A percentile compares a stretch with the other conserved stretches of the same genome.
phyloP scores from a whole-genome alignment of 2,113 vertebrate species.

The Gila orcuttii region DNA sequence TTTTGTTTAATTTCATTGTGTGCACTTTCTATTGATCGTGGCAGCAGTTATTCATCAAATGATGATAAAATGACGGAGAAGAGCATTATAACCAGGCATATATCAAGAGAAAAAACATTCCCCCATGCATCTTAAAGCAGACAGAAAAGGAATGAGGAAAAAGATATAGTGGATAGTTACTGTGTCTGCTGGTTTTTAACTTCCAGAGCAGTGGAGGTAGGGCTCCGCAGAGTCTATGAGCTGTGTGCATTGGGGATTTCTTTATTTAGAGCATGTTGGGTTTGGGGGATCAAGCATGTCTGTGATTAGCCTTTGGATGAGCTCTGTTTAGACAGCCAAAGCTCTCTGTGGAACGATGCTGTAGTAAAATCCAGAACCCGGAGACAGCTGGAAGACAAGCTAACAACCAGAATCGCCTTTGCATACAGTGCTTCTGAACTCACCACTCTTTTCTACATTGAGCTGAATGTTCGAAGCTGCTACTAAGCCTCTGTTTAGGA shows the following conservation, averaged over 20 bases:
- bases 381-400: slow-evolving; percentile 36
- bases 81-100: not conserved
- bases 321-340: slow-evolving; percentile 39
- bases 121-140: not conserved
- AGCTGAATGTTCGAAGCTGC: not conserved
- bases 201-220: not conserved
- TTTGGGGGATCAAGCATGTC: slow-evolving; percentile 12
- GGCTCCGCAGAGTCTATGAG: slow-evolving; percentile 25
- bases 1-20: not conserved
- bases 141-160: not conserved
- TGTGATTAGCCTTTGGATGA: slow-evolving; percentile 41
- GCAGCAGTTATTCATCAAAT: not conserved
- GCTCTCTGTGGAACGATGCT: not conserved
- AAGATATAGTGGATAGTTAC: not conserved
- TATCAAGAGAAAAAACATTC: not conserved
- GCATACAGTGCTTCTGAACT: not conserved
- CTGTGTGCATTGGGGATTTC: slow-evolving; percentile 12
- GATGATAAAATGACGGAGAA: not conserved
- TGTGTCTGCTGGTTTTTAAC: not conserved
- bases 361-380: slow-evolving; percentile 1
- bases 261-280: slow-evolving; percentile 37
- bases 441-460: not conserved
- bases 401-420: slow-evolving; percentile 11
- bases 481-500: slow-evolving; percentile 24
- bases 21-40: not conserved